Evolutionary conservation across 2,888 invertebrate species (phyloP).

Genomic region (Nebria salina): DNA sequence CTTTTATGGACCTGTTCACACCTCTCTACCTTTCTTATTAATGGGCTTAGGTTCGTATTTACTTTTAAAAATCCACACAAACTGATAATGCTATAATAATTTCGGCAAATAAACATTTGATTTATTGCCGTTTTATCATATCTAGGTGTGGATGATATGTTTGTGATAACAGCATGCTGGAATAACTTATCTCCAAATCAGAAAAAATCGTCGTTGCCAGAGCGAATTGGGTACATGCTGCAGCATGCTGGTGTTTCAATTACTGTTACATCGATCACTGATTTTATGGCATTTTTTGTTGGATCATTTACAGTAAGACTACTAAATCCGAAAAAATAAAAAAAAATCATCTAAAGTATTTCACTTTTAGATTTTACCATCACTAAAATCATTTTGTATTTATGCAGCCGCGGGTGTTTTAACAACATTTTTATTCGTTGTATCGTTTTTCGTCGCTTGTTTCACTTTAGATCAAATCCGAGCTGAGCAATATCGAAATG

Average conservation of each 20-base stretch:
- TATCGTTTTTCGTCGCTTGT: conserved; percentile 84
- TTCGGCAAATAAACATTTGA: not conserved
- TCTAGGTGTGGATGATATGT: conserved; percentile 82
- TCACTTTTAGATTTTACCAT: conserved; percentile 74
- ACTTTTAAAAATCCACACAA: not conserved
- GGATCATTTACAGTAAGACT: conserved; percentile 76
- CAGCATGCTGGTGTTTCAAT: conserved; percentile 86
- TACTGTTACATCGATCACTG: conserved; percentile 84
- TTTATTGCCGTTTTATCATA: conserved; percentile 22
- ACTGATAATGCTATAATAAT: not conserved
- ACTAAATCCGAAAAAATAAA: not conserved
- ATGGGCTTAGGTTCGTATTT: conserved; percentile 71
- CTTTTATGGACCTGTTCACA: conserved; percentile 83
- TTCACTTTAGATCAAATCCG: conserved; percentile 77
- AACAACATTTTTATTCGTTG: conserved; percentile 77
- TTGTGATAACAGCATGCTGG: conserved; percentile 84
- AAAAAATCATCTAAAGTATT: not conserved
- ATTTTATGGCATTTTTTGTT: conserved; percentile 81
- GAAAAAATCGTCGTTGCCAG: conserved; percentile 66
- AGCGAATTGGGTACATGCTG: conserved; percentile 75
- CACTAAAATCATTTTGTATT: conserved; percentile 82
- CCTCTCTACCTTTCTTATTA: conserved; percentile 81
- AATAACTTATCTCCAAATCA: conserved; percentile 69
- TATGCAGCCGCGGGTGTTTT: conserved; percentile 82
- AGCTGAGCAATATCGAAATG: conserved; percentile 71